These are phyloP conservation scores for Drosophila murphyi DNA, from an alignment of 1,140 invertebrate genomes.

Conservation along the genomic window DNA sequence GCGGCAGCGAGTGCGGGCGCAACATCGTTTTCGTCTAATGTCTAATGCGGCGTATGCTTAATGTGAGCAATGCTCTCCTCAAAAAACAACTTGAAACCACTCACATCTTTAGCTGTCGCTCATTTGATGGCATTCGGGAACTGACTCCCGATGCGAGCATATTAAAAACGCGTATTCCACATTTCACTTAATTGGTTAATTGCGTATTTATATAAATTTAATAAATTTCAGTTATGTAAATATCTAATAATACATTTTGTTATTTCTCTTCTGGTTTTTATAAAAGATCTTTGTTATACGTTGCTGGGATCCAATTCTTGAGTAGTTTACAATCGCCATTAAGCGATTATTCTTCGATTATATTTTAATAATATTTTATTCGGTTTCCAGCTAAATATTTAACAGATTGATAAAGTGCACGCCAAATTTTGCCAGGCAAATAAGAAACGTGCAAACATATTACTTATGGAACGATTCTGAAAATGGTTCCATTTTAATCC, in stretches of 20 bases:
- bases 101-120: neutral
- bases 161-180: neutral
- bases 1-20: constrained; percentile 35
- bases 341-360: too few relatives aligned
- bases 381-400: neutral
- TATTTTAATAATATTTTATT: too few relatives aligned
- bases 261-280: neutral
- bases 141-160: neutral
- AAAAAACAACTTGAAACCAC: constrained; percentile 9
- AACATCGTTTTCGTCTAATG: constrained; percentile 40
- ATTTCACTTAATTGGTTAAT: neutral
- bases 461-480: too few relatives aligned
- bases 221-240: neutral
- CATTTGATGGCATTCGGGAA: neutral
- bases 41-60: constrained; percentile 57
- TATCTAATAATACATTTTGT: neutral
- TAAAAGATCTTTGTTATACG: too few relatives aligned
- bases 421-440: too few relatives aligned
- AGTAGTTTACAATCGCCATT: too few relatives aligned
- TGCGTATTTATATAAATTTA: neutral
- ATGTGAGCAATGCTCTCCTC: constrained; percentile 32
- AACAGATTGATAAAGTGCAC: too few relatives aligned
- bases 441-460: too few relatives aligned
- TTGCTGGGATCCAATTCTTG: too few relatives aligned
- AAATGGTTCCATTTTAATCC: neutral